Evolutionary conservation across 2,113 vertebrate genomes (phyloP), one percentile per base, ranked within the genome.

Genomic region (Rattus rattus): DNA sequence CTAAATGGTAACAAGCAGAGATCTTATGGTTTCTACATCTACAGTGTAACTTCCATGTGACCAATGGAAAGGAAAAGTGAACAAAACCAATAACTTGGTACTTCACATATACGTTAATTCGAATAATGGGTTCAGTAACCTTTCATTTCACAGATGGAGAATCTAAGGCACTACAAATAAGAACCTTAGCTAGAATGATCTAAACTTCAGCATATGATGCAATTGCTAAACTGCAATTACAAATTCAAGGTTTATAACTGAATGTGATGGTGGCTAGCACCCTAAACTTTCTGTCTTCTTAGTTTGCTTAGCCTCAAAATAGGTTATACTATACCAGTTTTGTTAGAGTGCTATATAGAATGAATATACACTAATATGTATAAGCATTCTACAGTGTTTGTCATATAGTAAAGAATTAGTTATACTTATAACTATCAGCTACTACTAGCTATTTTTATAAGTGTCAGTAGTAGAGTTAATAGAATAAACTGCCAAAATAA

Each of bases 141-240:
- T 93, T 88, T 89, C n/a, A 91, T 91, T 90, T 83, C 87, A 81
- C 17, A 92, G 73, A 76, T 90, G 52, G 95, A 89, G 59, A 88
- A 72, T 9, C 39, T 22, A 86, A 96, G 65, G 59, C 61, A 85
- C 63, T 88, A 76, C 19, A 70, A 10, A 63, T 7, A 24, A 52
- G 39, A 73, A 86, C 59, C 33, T 33, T 49, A 67, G 14, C 14
- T 81, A 80, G 19, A 43, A 95, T 90, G 69, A 81, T 77, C 56
- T 61, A 94, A 92, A 83, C 72, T 54, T 88, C 69, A 65, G 79
- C 30, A 86, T 49, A 73, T 26, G 20, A 88, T 43, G 20, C 90
- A 96, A 94, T 5, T 92, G 61, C 61, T 88, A 61, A 56, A 90
- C 39, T 39, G 6, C 47, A 24, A 16, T 20, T 56, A 2, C 56